phyloP scores from a whole-genome alignment of 2,888 invertebrate genomes.

The Tinea trinotella region DNA sequence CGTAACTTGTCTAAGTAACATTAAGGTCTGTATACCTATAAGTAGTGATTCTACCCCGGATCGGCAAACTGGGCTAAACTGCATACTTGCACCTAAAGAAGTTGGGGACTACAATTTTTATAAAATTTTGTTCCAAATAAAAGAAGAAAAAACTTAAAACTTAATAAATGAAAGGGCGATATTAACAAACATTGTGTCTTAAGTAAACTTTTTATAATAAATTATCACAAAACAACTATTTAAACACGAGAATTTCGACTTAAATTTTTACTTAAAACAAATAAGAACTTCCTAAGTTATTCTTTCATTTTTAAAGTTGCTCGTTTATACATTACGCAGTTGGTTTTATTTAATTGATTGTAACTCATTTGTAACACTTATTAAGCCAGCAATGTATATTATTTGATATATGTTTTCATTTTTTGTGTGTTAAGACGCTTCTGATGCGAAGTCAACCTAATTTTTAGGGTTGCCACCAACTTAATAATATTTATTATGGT shows the following conservation, averaged over 20 bases:
- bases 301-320: not conserved
- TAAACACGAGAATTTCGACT: not conserved
- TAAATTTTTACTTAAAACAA: conserved; percentile 2
- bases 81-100: no score
- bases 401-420: conserved; percentile 1
- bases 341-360: not conserved
- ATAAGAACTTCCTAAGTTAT: conserved; percentile 4
- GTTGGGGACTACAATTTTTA: no score
- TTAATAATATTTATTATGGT: not conserved
- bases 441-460: conserved; percentile 1
- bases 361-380: not conserved
- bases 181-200: not conserved
- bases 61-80: no score
- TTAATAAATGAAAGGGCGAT: not conserved
- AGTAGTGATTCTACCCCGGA: no score
- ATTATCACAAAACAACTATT: not conserved
- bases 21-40: no score
- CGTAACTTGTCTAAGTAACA: no score
- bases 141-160: not conserved
- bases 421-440: not conserved
- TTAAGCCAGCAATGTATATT: conserved; percentile 1
- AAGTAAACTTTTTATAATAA: conserved; percentile 5
- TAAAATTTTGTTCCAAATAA: not conserved
- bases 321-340: not conserved
- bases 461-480: conserved; percentile 6